Evolutionary conservation across 1,140 invertebrate species (phyloP), one percentile per base, ranked within the genome.

Genomic region (Trichogramma pretiosum): DNA sequence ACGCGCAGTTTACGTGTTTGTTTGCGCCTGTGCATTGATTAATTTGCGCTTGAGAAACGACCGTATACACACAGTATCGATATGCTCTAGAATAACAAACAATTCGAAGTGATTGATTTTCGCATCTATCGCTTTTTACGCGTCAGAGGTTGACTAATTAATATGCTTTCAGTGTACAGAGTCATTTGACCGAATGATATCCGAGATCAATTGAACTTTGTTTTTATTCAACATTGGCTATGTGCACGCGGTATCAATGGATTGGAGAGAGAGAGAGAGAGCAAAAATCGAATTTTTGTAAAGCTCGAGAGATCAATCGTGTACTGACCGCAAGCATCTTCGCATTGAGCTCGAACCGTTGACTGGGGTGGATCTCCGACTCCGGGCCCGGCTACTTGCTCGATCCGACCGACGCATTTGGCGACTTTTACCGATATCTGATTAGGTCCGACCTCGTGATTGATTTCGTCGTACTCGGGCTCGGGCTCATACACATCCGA

Each of bases 381-480:
- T 0, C n/a, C 24, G 11, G 24, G 24, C 11, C 23, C 3, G 46
- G 24, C 8, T 23, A 32, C 19, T 7, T 43, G 37, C 18, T 55
- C 13, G 18, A 55, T 39, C 8, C 37, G 13, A 37, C 39, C 50
- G 1, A n/a, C 18, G n/a, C 41, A 48, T 21, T 60, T 65, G 4
- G 50, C 38, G 13, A 67, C 52, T 50, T 51, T 63, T 14, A 65
- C 43, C n/a, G 60, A 57, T 37, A 67, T 26, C 7, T 55, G 13
- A 42, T 52, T 64, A 7, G 54, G 21, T 16, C 43, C 56, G 22
- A 62, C 32, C 24, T 59, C 42, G 16, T 63, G 56, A 5, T 37
- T 46, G 11, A 65, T 14, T 17, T 59, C 53, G 16, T 64, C 57
- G 42, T 60, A 61, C 1, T 48, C 40, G 23, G 10, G 18, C 28